Evolutionary conservation across 1,140 invertebrate species (phyloP).

Genomic region (Lordiphosa clarofinis): DNA sequence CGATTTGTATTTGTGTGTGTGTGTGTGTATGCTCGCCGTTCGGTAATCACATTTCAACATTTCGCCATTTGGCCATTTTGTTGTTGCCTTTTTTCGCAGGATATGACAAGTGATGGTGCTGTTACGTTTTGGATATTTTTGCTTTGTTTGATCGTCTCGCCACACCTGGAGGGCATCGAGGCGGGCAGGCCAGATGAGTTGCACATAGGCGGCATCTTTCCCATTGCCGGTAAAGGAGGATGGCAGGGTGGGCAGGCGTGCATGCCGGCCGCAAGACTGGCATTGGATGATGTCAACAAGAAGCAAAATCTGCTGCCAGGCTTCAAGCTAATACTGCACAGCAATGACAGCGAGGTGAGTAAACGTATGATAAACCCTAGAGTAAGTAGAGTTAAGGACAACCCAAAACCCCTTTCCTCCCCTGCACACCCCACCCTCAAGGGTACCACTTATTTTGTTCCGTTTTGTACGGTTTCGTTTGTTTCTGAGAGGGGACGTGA

Average conservation of each 20-base stretch:
- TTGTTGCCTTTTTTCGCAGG: conserved; percentile 48
- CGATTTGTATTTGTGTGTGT: conserved; percentile 46
- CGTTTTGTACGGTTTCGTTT: conserved; percentile 50
- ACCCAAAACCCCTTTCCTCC: conserved; percentile 7
- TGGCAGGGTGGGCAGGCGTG: conserved; percentile 97
- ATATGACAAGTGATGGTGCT: conserved; percentile 80
- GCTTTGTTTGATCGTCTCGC: conserved; percentile 75
- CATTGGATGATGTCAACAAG: conserved; percentile 97
- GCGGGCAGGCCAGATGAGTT: conserved; percentile 84
- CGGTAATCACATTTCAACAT: conserved; percentile 66
- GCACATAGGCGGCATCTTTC: conserved; percentile 98
- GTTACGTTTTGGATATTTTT: conserved; percentile 80
- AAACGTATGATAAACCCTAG: conserved; percentile 26
- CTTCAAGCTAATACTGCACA: conserved; percentile 94
- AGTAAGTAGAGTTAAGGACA: conserved; percentile 14
- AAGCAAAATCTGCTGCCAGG: conserved; percentile 93
- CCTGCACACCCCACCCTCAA: conserved; percentile 15
- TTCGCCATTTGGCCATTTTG: conserved; percentile 9
- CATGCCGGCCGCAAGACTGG: conserved; percentile 96
- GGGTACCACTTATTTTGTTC: conserved; percentile 71
- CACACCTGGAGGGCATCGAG: conserved; percentile 62
- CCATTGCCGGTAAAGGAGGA: conserved; percentile 95
- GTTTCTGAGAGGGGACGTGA: conserved; percentile 7
- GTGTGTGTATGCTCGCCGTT: conserved; percentile 24
- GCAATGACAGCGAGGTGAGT: conserved; percentile 98